Evolutionary conservation across 2,888 invertebrate genomes (phyloP), one percentile per base, ranked within the genome.

Genomic region (Rhingia rostrata): DNA sequence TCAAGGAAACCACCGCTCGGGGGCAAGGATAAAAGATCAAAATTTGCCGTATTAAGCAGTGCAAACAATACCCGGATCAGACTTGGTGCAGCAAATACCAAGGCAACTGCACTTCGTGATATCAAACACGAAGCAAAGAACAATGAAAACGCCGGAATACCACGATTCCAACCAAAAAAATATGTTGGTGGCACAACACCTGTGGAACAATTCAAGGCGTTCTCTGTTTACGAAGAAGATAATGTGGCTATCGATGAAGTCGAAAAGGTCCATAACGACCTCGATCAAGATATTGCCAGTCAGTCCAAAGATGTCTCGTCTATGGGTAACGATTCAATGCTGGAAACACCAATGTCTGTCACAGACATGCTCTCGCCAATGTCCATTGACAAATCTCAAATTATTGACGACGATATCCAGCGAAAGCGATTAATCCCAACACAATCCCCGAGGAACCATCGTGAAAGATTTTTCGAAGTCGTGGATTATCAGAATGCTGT

Each of bases 401-500:
- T 90, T 87, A 69, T 73, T 87, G 73, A 84, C 86, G 88, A 88
- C 88, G 87, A 91, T 92, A 63, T 91, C 91, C 60, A 87, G 63
- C 73, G 74, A 39, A 87, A 87, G 30, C 58, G 79, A 72, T 60
- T 80, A 49, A 75, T 80, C 58, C 51, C 35, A 45, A 61, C 86
- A 47, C 73, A 78, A 33, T 58, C 86, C 7, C 87, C 93, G 45
- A 93, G 93, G 87, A 93, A 94, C 87, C 92, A 93, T 86, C 92
- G 94, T 82, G 94, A 95, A 87, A 93, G 94, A 90, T 95, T 96
- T 90, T 96, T 95, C 89, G 95, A 95, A 91, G 94, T 96, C 87
- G 94, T 94, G 64, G 96, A 97, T 90, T 98, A 98, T 90, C 94
- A 96, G 84, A 93, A 94, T 80, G 96, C 97, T 88, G 97, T 98